These are phyloP conservation scores for Phylloscopus trochiloides DNA, from an alignment of 2,113 vertebrate genomes.

Conservation along the genomic window DNA sequence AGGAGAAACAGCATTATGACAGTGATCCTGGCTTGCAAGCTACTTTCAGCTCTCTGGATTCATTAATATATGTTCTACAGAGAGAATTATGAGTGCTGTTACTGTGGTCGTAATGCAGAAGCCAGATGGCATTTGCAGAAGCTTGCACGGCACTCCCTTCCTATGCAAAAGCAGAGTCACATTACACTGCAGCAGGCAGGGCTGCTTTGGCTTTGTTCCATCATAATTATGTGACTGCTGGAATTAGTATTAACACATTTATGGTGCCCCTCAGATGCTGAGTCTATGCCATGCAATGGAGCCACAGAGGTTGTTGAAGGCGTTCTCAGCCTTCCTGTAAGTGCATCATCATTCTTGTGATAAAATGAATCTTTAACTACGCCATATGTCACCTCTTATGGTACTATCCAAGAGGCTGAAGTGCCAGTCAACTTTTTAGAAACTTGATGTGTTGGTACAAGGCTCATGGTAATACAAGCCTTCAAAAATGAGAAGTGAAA, in stretches of 20 bases:
- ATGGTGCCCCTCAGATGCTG: neutral
- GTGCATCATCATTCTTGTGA: neutral
- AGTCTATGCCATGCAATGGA: neutral
- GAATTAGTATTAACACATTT: neutral
- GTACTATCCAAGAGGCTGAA: neutral
- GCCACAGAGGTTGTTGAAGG: neutral
- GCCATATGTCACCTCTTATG: neutral
- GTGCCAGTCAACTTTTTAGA: neutral
- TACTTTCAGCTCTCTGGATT: neutral
- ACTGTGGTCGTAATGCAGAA: neutral
- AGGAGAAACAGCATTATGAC: neutral
- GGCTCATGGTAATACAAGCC: neutral
- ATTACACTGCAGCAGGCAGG: neutral
- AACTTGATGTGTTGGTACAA: neutral
- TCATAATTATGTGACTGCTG: neutral
- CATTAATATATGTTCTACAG: neutral
- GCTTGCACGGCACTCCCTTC: neutral
- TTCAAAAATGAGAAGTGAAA: neutral
- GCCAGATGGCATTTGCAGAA: constrained; percentile 35
- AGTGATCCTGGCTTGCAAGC: neutral
- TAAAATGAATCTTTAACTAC: neutral
- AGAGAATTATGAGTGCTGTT: constrained; percentile 9
- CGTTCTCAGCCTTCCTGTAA: neutral
- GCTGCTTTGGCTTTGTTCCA: neutral
- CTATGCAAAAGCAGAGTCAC: neutral